Conservation (phyloP, 2,797 vertebrate species). For the Amphiprion clarkii region DNA sequence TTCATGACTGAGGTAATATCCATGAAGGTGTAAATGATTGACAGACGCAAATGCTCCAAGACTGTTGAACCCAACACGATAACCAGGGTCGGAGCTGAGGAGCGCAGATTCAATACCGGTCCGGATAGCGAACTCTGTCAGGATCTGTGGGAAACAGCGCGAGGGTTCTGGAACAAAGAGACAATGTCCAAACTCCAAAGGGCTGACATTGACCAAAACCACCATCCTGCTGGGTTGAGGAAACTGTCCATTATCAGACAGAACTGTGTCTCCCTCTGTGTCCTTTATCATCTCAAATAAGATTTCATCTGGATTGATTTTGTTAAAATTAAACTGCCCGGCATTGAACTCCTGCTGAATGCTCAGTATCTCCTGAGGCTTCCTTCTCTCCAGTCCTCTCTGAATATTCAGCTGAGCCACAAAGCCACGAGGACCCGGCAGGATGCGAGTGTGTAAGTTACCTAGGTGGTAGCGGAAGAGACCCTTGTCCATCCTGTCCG, state of each 20-base stretch:
- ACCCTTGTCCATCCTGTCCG: constrained; percentile 85
- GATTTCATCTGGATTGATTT: constrained; percentile 86
- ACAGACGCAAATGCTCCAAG: constrained; percentile 93
- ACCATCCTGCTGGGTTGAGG: constrained; percentile 68
- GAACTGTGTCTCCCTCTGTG: not conserved
- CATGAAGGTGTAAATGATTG: constrained; percentile 95
- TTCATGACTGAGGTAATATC: constrained; percentile 87
- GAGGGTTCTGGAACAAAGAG: constrained; percentile 90
- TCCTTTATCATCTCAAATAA: constrained; percentile 85
- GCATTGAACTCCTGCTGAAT: constrained; percentile 88
- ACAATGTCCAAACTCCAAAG: constrained; percentile 92
- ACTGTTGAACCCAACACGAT: constrained; percentile 94
- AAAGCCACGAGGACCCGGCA: constrained; percentile 84
- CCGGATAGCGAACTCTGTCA: constrained; percentile 77
- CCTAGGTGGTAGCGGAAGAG: constrained; percentile 90
- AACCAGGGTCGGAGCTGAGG: constrained; percentile 90
- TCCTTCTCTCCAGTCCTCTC: constrained; percentile 86
- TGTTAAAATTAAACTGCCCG: constrained; percentile 90
- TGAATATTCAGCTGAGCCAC: constrained; percentile 92
- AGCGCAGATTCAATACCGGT: constrained; percentile 87
- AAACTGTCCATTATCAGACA: not conserved
- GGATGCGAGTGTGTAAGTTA: constrained; percentile 83
- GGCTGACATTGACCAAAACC: constrained; percentile 92
- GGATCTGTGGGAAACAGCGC: constrained; percentile 78
- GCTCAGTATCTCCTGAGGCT: constrained; percentile 89